phyloP scores from a whole-genome alignment of 2,797 vertebrate species.

The Trematomus bernacchii region DNA sequence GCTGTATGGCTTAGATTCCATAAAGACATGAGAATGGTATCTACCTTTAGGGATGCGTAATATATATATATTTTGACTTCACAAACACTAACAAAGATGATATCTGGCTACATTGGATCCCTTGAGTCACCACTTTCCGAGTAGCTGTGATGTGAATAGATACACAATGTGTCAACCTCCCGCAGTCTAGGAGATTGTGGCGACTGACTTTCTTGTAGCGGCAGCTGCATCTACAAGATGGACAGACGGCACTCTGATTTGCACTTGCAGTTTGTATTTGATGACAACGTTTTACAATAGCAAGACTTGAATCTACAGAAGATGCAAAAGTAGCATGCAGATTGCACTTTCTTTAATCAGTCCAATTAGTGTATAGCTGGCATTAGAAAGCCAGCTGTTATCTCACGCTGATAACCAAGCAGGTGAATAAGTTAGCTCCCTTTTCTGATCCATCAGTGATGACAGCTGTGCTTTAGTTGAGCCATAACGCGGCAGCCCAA shows the following conservation, averaged over 20 bases:
- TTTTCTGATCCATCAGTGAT: not conserved
- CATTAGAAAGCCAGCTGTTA: not conserved
- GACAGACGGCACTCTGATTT: not conserved
- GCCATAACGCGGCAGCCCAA: not conserved
- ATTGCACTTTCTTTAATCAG: not conserved
- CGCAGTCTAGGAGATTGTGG: not conserved
- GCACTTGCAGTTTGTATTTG: not conserved
- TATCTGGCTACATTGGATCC: not conserved
- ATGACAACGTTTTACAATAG: not conserved
- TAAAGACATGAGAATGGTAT: not conserved
- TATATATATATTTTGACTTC: no score
- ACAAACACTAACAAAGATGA: not conserved
- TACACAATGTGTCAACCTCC: not conserved
- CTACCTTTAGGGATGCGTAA: not conserved
- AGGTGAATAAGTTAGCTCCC: not conserved
- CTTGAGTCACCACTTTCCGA: not conserved
- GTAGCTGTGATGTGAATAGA: not conserved
- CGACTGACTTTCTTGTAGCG: not conserved
- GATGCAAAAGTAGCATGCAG: not conserved
- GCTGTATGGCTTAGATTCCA: not conserved
- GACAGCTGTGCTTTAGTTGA: no score
- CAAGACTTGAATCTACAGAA: not conserved
- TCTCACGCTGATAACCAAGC: not conserved
- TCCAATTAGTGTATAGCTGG: not conserved
- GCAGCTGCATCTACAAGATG: not conserved